phyloP scores from a whole-genome alignment of 2,797 vertebrate genomes.

The Babyrousa celebensis region DNA sequence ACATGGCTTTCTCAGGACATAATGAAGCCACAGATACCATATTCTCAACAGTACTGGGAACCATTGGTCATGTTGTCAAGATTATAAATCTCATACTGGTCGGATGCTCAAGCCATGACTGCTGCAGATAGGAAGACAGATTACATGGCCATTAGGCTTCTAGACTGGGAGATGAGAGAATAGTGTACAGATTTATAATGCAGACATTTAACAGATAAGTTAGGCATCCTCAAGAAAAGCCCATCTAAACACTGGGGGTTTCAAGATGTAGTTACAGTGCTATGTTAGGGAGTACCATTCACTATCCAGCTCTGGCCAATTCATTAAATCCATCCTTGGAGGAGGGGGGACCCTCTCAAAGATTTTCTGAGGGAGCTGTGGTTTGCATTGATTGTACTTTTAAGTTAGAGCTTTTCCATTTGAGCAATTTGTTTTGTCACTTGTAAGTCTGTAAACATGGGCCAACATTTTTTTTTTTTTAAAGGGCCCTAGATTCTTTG shows the following conservation, averaged over 20 bases:
- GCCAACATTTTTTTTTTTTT: not conserved
- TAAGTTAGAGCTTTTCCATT: conserved; percentile 62
- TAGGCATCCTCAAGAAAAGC: conserved; percentile 15
- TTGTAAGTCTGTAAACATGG: conserved; percentile 4
- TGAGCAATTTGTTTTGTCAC: conserved; percentile 4
- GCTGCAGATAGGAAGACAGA: not conserved
- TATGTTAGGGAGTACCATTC: not conserved
- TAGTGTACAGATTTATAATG: not conserved
- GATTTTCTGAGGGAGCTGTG: not conserved
- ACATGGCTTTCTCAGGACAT: not conserved
- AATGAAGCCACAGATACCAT: not conserved
- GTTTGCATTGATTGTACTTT: conserved; percentile 23
- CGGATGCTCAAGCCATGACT: not conserved
- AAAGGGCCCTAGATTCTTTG: conserved; percentile 10
- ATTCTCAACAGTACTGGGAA: not conserved
- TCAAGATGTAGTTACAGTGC: not conserved
- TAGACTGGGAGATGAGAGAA: not conserved
- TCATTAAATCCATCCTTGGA: not conserved
- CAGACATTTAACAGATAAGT: not conserved
- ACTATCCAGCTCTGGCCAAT: not conserved
- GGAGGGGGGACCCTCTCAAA: not conserved
- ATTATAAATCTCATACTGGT: not conserved
- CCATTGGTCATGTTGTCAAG: not conserved
- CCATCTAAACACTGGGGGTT: not conserved
- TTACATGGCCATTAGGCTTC: not conserved